These are phyloP conservation scores for Cyclina sinensis DNA, from an alignment of 1,140 invertebrate genomes.

Conservation along the genomic window DNA sequence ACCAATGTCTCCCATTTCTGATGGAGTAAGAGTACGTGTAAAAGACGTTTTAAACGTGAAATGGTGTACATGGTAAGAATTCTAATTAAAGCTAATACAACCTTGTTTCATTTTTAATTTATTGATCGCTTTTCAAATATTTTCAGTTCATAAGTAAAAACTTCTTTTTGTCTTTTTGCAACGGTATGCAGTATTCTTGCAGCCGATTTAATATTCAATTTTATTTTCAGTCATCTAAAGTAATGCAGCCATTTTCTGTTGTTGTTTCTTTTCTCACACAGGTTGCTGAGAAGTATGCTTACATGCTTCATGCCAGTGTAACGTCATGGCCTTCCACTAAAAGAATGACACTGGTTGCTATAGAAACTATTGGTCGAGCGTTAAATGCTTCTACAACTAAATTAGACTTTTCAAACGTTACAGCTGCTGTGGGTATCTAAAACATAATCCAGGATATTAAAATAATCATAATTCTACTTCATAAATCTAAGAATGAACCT, in stretches of 20 bases:
- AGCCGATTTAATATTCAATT: too few relatives aligned
- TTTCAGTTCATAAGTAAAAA: too few relatives aligned
- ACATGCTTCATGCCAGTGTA: constrained; percentile 33
- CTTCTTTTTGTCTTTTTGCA: too few relatives aligned
- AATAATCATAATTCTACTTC: not conserved
- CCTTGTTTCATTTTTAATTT: too few relatives aligned
- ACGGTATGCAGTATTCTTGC: too few relatives aligned
- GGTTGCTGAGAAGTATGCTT: constrained; percentile 42
- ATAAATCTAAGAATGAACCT: not conserved
- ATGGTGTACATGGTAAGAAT: too few relatives aligned
- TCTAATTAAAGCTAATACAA: too few relatives aligned
- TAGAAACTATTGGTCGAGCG: constrained; percentile 53
- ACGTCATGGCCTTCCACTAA: constrained; percentile 43
- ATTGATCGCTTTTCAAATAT: too few relatives aligned
- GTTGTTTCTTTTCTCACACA: not conserved
- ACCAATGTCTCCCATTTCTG: too few relatives aligned
- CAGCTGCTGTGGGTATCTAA: constrained; percentile 37
- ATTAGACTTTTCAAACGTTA: constrained; percentile 47
- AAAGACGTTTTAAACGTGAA: too few relatives aligned
- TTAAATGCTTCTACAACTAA: constrained; percentile 14
- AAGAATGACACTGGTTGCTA: constrained; percentile 51
- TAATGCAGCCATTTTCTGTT: too few relatives aligned
- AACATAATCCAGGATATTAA: not conserved
- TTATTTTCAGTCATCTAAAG: not conserved
- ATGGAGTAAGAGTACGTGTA: too few relatives aligned